These are phyloP conservation scores for Sturnira hondurensis DNA, from an alignment of 2,113 vertebrate genomes.

Conservation along the genomic window DNA sequence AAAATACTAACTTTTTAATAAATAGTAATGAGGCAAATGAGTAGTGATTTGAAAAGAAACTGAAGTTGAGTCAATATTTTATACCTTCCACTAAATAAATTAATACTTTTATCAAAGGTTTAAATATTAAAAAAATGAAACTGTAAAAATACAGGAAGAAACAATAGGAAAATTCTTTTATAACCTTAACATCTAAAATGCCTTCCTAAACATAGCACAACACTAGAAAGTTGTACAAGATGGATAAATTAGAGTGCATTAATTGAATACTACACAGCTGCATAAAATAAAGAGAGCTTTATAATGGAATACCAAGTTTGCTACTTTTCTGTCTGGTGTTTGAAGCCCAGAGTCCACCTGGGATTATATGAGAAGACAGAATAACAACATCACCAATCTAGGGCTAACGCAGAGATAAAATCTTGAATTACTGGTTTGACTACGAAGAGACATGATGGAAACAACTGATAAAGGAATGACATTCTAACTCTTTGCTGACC, in stretches of 20 bases:
- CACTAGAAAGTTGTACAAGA: neutral
- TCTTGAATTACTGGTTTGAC: neutral
- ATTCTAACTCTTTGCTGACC: neutral
- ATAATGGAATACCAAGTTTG: neutral
- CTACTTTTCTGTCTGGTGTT: neutral
- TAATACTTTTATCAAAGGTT: neutral
- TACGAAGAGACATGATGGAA: neutral
- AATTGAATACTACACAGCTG: neutral
- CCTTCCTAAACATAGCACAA: neutral
- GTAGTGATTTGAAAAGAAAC: neutral
- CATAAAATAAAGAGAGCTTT: constrained; percentile 12
- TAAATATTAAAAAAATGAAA: neutral
- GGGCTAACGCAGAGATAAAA: neutral
- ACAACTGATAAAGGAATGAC: neutral
- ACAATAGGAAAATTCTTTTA: neutral
- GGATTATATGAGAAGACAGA: neutral
- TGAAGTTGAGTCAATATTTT: neutral
- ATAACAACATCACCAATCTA: neutral
- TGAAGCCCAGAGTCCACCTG: neutral
- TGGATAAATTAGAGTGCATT: neutral
- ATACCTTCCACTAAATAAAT: neutral
- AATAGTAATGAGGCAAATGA: neutral
- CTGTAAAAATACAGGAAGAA: neutral
- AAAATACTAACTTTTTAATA: constrained; percentile 24
- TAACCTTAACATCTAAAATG: constrained; percentile 8